Percentiles rank a stretch among this genome's conserved stretches.
These are phyloP conservation scores for Aldabrachelys gigantea DNA, from an alignment of 2,113 vertebrate species.

Conservation along the genomic window DNA sequence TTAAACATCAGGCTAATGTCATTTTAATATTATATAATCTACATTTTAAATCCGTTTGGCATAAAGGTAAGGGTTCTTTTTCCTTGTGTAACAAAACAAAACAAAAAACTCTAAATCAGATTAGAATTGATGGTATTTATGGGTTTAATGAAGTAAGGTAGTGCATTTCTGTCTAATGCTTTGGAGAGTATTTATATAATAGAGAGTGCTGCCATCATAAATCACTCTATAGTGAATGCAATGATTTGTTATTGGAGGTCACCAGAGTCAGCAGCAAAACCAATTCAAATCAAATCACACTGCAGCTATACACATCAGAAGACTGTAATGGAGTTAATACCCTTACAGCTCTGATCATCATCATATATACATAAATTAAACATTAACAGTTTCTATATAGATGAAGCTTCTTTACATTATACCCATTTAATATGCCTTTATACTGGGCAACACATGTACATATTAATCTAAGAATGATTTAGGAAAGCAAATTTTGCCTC, in stretches of 20 bases:
- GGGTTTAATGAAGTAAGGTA: conserved; percentile 71
- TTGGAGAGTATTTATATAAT: conserved; percentile 60
- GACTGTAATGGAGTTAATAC: conserved; percentile 44
- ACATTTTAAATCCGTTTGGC: conserved; percentile 53
- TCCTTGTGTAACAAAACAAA: not conserved
- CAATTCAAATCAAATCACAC: conserved; percentile 65
- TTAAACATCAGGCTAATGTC: not conserved
- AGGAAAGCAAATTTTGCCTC: not conserved
- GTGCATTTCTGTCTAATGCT: conserved; percentile 65
- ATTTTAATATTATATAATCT: not conserved
- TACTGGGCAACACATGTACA: not conserved
- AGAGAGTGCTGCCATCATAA: conserved; percentile 48
- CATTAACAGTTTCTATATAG: conserved; percentile 11
- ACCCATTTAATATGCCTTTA: not conserved
- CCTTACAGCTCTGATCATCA: not conserved
- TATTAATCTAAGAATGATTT: not conserved
- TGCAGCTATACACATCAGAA: conserved; percentile 34
- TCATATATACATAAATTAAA: conserved; percentile 17
- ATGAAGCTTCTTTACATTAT: conserved; percentile 5
- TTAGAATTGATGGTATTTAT: conserved; percentile 71
- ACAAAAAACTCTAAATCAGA: conserved; percentile 22
- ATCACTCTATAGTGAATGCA: conserved; percentile 53
- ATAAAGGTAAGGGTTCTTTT: conserved; percentile 38
- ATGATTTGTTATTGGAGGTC: conserved; percentile 63
- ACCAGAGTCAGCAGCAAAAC: conserved; percentile 60